Conservation (phyloP, 1,140 invertebrate species). For the Drosophila navojoa region DNA sequence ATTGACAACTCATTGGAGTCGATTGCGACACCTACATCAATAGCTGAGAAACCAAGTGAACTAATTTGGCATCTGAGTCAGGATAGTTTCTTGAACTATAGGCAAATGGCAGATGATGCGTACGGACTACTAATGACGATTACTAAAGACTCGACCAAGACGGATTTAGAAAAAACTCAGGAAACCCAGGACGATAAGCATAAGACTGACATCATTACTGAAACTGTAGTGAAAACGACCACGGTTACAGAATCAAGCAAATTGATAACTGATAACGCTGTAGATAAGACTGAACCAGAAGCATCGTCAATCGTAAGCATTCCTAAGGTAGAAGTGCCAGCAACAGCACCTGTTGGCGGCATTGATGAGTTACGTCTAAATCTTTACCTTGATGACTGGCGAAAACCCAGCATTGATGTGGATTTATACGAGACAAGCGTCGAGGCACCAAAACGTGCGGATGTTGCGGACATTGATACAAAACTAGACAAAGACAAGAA, state of each 20-base stretch:
- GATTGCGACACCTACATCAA: neutral
- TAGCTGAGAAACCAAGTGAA: conserved; percentile 30
- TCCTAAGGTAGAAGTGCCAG: conserved; percentile 60
- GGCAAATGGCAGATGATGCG: conserved; percentile 35
- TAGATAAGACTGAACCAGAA: conserved; percentile 79
- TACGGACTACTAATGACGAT: conserved; percentile 46
- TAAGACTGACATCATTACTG: conserved; percentile 79
- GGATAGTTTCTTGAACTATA: conserved; percentile 60
- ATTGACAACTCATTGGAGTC: conserved; percentile 19
- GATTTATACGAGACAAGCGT: conserved; percentile 47
- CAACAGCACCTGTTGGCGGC: conserved; percentile 33
- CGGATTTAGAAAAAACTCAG: conserved; percentile 59
- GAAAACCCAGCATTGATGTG: conserved; percentile 33
- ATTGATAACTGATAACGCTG: conserved; percentile 61
- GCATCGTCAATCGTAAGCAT: conserved; percentile 73
- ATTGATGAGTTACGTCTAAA: conserved; percentile 66
- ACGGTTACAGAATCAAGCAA: conserved; percentile 64
- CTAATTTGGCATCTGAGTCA: conserved; percentile 65
- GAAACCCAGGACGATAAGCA: conserved; percentile 74
- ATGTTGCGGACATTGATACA: conserved; percentile 44
- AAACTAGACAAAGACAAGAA: conserved; percentile 75
- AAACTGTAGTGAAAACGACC: conserved; percentile 78
- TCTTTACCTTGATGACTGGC: conserved; percentile 72
- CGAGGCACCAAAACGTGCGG: conserved; percentile 55
- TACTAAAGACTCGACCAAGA: conserved; percentile 45